phyloP scores from a whole-genome alignment of 2,797 vertebrate species.

The Macroramphosus scolopax region DNA sequence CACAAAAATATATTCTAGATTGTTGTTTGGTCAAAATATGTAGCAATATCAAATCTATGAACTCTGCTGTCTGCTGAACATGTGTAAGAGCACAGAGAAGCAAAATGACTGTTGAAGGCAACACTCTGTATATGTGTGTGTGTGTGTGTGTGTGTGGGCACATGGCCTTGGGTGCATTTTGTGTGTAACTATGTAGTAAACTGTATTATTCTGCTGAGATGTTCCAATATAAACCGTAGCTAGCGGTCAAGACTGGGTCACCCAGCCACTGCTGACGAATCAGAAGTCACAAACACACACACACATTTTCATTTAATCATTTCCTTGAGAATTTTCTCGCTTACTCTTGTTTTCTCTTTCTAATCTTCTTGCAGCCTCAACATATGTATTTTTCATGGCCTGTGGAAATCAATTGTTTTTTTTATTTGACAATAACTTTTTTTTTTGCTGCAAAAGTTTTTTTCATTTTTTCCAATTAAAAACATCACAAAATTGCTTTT shows the following conservation, averaged over 20 bases:
- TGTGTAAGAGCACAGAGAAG: constrained; percentile 42
- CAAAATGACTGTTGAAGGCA: constrained; percentile 43
- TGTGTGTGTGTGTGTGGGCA: constrained; percentile 13
- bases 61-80: constrained; percentile 59
- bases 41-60: constrained; percentile 46
- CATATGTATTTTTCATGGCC: constrained; percentile 40
- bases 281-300: too few relatives aligned
- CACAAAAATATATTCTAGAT: constrained; percentile 14
- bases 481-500: constrained; percentile 14
- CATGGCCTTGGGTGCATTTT: constrained; percentile 11
- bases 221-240: constrained; percentile 45
- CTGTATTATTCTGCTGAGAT: constrained; percentile 45
- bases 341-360: neutral
- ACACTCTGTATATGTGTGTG: neutral
- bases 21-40: constrained; percentile 30
- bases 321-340: constrained; percentile 16
- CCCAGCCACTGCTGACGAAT: constrained; percentile 48
- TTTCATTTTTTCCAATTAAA: constrained; percentile 19
- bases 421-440: constrained; percentile 47
- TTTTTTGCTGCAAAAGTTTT: too few relatives aligned
- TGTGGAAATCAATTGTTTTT: constrained; percentile 53
- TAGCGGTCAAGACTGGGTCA: constrained; percentile 48
- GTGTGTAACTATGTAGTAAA: constrained; percentile 35
- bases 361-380: constrained; percentile 25
- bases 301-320: constrained; percentile 14